Evolutionary conservation across 2,113 vertebrate genomes (phyloP).

Genomic region (Salvelinus sp.): DNA sequence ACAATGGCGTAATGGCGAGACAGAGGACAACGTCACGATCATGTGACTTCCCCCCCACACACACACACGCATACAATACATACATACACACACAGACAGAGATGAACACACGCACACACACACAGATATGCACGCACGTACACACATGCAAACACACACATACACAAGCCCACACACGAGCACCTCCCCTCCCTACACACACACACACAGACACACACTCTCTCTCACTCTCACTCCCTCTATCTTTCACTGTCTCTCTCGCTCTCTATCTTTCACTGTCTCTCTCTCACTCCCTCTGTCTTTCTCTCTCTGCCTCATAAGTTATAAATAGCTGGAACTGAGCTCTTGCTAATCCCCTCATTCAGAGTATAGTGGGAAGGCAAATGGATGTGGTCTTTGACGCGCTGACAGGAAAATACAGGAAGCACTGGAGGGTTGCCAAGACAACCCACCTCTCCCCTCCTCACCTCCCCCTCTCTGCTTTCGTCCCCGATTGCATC

Average conservation of each 20-base stretch:
- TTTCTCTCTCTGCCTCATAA: slow-evolving; percentile 39
- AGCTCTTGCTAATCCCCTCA: slow-evolving; percentile 74
- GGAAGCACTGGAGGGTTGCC: slow-evolving; percentile 62
- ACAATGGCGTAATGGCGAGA: slow-evolving; percentile 14
- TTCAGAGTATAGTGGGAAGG: slow-evolving; percentile 65
- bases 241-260: slow-evolving; percentile 4
- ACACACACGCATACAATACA: slow-evolving; percentile 12
- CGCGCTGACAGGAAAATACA: slow-evolving; percentile 56
- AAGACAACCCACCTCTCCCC: slow-evolving; percentile 32
- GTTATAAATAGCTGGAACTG: slow-evolving; percentile 75
- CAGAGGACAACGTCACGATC: slow-evolving; percentile 14
- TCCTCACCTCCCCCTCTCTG: neutral
- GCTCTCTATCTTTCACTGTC: slow-evolving; percentile 8
- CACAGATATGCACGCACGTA: slow-evolving; percentile 15
- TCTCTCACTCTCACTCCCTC: slow-evolving; percentile 21
- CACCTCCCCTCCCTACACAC: neutral
- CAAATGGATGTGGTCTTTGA: slow-evolving; percentile 57
- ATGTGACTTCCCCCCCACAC: slow-evolving; percentile 12
- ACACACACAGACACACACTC: neutral
- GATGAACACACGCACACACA: neutral
- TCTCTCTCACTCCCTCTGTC: slow-evolving; percentile 7
- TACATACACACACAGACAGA: neutral
- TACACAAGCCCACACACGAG: slow-evolving; percentile 22
- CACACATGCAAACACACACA: slow-evolving; percentile 10
- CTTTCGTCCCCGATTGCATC: slow-evolving; percentile 10